Evolutionary conservation across 1,140 invertebrate genomes (phyloP).

Genomic region (Drosophila quadrilineata): DNA sequence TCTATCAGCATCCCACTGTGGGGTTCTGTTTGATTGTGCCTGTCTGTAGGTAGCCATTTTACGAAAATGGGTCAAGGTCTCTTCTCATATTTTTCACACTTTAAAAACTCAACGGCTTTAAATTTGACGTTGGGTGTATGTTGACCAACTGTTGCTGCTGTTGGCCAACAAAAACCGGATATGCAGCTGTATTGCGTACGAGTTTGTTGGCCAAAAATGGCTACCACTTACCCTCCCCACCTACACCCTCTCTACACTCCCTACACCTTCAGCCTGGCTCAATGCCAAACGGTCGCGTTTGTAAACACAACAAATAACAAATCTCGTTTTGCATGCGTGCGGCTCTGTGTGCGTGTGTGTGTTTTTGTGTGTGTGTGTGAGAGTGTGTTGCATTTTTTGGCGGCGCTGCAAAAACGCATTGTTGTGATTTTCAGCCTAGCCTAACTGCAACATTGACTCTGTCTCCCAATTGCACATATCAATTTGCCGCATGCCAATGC

Average conservation of each 20-base stretch:
- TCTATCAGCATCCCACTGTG: no score
- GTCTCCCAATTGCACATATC: slow-evolving; percentile 29
- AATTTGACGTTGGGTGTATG: no score
- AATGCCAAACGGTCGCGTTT: slow-evolving; percentile 43
- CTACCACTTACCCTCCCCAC: slow-evolving; percentile 9
- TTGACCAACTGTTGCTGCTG: slow-evolving; percentile 65
- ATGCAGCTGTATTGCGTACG: slow-evolving; percentile 67
- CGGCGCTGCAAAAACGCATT: slow-evolving; percentile 44
- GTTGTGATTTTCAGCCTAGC: slow-evolving; percentile 48
- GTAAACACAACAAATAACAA: slow-evolving; percentile 75
- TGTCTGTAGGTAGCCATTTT: not conserved
- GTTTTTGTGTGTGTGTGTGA: slow-evolving; percentile 4
- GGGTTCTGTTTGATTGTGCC: no score
- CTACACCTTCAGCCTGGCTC: slow-evolving; percentile 23
- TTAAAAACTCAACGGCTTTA: slow-evolving; percentile 57
- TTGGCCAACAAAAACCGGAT: slow-evolving; percentile 35
- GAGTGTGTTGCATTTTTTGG: slow-evolving; percentile 63
- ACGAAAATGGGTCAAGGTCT: slow-evolving; percentile 70
- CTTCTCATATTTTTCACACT: slow-evolving; percentile 39
- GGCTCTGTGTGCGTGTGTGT: slow-evolving; percentile 8
- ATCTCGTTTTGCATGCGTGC: slow-evolving; percentile 36
- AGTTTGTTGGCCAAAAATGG: slow-evolving; percentile 23
- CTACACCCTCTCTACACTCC: not conserved
- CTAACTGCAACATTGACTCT: slow-evolving; percentile 63
- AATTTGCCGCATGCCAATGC: no score